A percentile compares a stretch with the other conserved stretches of the same genome.
Evolutionary conservation across 2,888 invertebrate species (phyloP).

Genomic region (Terebella lapidaria): DNA sequence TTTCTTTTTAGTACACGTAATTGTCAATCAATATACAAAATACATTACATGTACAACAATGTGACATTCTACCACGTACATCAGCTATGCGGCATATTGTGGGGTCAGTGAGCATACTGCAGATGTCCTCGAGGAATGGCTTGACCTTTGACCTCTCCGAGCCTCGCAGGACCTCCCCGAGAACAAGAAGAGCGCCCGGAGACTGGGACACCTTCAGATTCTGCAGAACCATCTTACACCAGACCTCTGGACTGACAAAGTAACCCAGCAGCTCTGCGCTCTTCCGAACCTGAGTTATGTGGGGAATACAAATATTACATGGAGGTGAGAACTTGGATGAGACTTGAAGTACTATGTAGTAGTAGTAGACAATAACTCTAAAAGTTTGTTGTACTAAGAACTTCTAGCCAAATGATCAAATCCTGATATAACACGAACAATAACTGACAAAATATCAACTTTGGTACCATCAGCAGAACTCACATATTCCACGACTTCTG

Average conservation of each 20-base stretch:
- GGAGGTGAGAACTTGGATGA: no score
- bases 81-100: slow-evolving; percentile 19
- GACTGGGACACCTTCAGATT: slow-evolving; percentile 25
- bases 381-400: no score
- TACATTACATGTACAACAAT: no score
- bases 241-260: slow-evolving; percentile 68
- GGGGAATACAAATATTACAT: no score
- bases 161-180: slow-evolving; percentile 40
- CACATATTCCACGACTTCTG: slow-evolving; percentile 57
- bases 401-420: no score
- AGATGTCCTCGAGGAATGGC: slow-evolving; percentile 56
- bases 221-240: slow-evolving; percentile 60
- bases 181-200: slow-evolving; percentile 37
- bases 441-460: no score
- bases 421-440: no score
- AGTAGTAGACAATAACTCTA: no score
- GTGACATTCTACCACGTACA: slow-evolving; percentile 17
- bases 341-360: no score
- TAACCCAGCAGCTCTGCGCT: slow-evolving; percentile 71
- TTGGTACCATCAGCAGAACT: slow-evolving; percentile 24
- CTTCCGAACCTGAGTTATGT: slow-evolving; percentile 50
- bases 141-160: slow-evolving; percentile 43
- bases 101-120: slow-evolving; percentile 12
- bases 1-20: no score
- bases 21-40: no score